Evolutionary conservation across 92 coral and sea anemone genomes (phyloP).

Genomic region (Blastomussa wellsi): DNA sequence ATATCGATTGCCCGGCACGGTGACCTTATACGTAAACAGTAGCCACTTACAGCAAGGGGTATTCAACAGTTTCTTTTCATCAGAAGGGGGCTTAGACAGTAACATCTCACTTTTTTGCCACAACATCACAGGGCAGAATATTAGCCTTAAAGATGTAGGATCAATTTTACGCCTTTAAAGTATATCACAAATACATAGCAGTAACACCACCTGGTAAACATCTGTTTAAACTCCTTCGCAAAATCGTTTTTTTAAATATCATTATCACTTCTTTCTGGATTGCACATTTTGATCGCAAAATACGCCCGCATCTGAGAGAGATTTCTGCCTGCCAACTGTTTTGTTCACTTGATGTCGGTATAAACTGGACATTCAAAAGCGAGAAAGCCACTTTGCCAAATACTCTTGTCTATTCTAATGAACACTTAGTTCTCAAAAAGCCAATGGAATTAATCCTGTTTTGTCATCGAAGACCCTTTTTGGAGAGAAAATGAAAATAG

Average conservation of each 20-base stretch:
- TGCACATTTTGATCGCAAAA: too few relatives aligned
- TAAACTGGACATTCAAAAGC: conserved; percentile 23
- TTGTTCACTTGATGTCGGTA: not conserved
- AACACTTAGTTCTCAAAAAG: conserved; percentile 22
- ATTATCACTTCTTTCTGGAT: not conserved
- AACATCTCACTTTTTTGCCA: not conserved
- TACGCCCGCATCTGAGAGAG: not conserved
- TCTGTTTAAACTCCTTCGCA: not conserved
- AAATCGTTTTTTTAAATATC: not conserved
- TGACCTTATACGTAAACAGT: conserved; percentile 9
- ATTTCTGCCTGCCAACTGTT: not conserved
- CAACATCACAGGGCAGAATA: not conserved
- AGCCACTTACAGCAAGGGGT: conserved; percentile 10
- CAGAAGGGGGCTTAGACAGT: conserved; percentile 17
- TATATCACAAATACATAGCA: not conserved
- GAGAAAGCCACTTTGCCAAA: conserved; percentile 23
- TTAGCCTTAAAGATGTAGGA: conserved; percentile 6
- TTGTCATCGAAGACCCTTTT: conserved; percentile 13
- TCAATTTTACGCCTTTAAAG: not conserved
- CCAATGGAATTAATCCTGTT: conserved; percentile 27
- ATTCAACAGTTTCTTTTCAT: conserved; percentile 9
- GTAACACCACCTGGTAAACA: not conserved
- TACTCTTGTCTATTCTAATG: conserved; percentile 11
- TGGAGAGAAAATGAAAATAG: not conserved
- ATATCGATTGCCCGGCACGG: conserved; percentile 17